Evolutionary conservation across 2,888 invertebrate genomes (phyloP).

Genomic region (Cenopis cana): DNA sequence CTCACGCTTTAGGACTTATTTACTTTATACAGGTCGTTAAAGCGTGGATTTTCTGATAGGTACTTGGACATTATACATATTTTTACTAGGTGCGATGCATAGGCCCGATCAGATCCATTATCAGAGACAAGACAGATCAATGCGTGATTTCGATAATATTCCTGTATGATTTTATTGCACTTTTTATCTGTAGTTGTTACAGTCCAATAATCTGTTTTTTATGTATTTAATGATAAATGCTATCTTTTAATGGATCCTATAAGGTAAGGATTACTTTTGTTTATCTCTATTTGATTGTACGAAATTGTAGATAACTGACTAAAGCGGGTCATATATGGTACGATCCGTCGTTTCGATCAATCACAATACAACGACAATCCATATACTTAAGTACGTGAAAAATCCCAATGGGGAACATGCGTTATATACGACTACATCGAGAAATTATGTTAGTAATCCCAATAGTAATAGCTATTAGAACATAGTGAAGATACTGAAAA

Average conservation of each 20-base stretch:
- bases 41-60: too few species aligned
- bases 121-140: neutral
- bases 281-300: conserved; percentile 18
- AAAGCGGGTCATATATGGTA: neutral
- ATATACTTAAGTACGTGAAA: too few species aligned
- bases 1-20: too few species aligned
- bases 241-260: conserved; percentile 9
- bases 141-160: conserved; percentile 29
- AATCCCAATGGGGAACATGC: too few species aligned
- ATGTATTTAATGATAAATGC: conserved; percentile 24
- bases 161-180: conserved; percentile 10
- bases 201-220: conserved; percentile 29
- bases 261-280: conserved; percentile 9
- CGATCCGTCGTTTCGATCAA: neutral
- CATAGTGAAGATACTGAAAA: too few species aligned
- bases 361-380: neutral
- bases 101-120: too few species aligned
- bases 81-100: too few species aligned
- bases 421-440: too few species aligned
- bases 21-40: too few species aligned
- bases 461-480: too few species aligned
- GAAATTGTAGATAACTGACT: conserved; percentile 9
- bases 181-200: conserved; percentile 20
- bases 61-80: too few species aligned
- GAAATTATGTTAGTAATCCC: too few species aligned